Percentiles rank a stretch among this genome's conserved stretches.
phyloP scores from a whole-genome alignment of 2,113 vertebrate genomes.

The Mesitornis unicolor region DNA sequence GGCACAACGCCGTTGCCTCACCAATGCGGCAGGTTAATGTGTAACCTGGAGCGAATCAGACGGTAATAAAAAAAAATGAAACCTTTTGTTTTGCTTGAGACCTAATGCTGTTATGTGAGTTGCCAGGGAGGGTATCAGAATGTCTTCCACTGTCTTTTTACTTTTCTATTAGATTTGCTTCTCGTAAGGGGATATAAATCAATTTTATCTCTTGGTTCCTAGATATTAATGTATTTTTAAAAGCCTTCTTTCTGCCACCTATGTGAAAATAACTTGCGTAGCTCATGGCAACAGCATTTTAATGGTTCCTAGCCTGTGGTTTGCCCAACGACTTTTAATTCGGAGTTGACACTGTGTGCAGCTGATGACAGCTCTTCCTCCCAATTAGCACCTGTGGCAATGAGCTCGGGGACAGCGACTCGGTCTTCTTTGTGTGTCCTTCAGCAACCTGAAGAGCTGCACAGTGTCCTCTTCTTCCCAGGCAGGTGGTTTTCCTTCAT shows the following conservation, averaged over 20 bases:
- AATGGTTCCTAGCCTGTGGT: not conserved
- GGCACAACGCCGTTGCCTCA: not conserved
- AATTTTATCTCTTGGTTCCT: not conserved
- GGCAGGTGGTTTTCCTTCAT: not conserved
- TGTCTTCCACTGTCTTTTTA: not conserved
- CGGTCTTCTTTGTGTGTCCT: not conserved
- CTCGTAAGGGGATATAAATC: not conserved
- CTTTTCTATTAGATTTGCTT: constrained; percentile 1
- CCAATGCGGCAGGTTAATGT: not conserved
- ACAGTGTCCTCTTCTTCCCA: not conserved
- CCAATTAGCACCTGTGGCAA: fast-evolving
- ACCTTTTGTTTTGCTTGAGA: not conserved
- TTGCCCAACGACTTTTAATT: not conserved
- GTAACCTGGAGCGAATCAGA: not conserved
- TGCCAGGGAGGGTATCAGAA: not conserved
- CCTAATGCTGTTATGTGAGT: not conserved
- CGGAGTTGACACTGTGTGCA: not conserved
- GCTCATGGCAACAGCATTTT: not conserved
- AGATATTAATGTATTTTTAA: not conserved
- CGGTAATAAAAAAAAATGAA: not conserved
- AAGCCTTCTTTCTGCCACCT: not conserved
- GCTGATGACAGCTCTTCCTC: not conserved
- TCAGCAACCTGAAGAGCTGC: not conserved
- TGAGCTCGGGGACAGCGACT: not conserved
- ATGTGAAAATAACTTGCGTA: not conserved